These are phyloP conservation scores for Heliconius nattereri DNA, from an alignment of 1,140 invertebrate species.

Conservation along the genomic window DNA sequence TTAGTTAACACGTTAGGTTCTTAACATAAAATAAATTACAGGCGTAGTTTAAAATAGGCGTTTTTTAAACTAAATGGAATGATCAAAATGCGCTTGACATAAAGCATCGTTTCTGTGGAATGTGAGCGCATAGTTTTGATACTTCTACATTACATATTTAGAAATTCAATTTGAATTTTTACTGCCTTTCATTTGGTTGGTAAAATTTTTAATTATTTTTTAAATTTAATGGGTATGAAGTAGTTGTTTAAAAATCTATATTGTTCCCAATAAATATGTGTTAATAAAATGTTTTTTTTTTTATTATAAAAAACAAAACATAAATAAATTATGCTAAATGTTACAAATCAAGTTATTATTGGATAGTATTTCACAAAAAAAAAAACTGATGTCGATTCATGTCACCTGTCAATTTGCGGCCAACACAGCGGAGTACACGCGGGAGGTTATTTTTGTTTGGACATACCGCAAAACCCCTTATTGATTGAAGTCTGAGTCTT, in stretches of 20 bases:
- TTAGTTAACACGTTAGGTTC: neutral
- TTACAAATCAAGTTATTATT: neutral
- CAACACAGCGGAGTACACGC: neutral
- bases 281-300: no score
- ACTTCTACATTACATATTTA: no score
- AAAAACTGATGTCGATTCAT: conserved; percentile 19
- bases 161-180: neutral
- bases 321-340: no score
- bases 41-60: no score
- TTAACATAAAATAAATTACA: no score
- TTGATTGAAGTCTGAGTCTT: conserved; percentile 5
- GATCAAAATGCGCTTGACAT: neutral
- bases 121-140: no score
- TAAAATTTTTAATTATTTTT: neutral
- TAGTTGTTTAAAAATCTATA: no score
- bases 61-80: neutral
- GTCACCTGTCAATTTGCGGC: conserved; percentile 32
- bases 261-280: no score
- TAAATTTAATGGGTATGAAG: no score
- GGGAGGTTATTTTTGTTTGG: conserved; percentile 8
- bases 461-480: conserved; percentile 26
- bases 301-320: no score
- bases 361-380: neutral
- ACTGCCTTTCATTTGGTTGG: neutral
- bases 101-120: neutral